Evolutionary conservation across 1,140 invertebrate species (phyloP), one percentile per base, ranked within the genome.

Genomic region (Drosophila sechellia): DNA sequence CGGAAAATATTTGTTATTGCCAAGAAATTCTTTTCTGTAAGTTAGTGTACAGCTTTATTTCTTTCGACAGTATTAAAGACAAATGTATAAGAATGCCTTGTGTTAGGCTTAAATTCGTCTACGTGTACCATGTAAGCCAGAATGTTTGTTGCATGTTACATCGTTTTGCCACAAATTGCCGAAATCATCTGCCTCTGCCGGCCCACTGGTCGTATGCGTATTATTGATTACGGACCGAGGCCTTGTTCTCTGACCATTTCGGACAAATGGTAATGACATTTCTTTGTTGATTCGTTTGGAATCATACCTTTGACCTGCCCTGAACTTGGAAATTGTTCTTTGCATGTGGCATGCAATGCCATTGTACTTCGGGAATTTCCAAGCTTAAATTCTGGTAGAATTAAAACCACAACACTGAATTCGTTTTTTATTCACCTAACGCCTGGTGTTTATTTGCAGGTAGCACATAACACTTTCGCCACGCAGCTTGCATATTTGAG

Each of bases 401-500:
- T 15, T 12, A 15, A 45, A 68, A 40, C 40, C 13, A 25, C 15
- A 39, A 35, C 12, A 40, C 60, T 34, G 20, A 74, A 53, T 53
- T 49, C 40, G 43, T 48, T 49, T 39, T 35, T 68, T n/a, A 49
- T 63, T 49, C 20, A 37, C 11, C 43, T 39, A 15, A 48, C 35
- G 35, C 34, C n/a, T 35, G 15, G 48, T 56, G 45, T 39, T 68
- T 58, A 75, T 86, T 79, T 86, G 55, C 83, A 86, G 83, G 48
- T 48, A 42, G 17, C 83, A 86, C 78, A 45, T 48, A 42, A 13
- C 5, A 15, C 15, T 55, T 57, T 48, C 34, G 22, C 20, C 52
- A 70, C 75, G 75, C 42, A 48, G 43, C 65, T 13, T 35, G 73
- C 43, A 77, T 77, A 81, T 81, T 85, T 71, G 70, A 86, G 59